Conservation (phyloP, 2,113 vertebrate species). For the Prietella phreatophila region DNA sequence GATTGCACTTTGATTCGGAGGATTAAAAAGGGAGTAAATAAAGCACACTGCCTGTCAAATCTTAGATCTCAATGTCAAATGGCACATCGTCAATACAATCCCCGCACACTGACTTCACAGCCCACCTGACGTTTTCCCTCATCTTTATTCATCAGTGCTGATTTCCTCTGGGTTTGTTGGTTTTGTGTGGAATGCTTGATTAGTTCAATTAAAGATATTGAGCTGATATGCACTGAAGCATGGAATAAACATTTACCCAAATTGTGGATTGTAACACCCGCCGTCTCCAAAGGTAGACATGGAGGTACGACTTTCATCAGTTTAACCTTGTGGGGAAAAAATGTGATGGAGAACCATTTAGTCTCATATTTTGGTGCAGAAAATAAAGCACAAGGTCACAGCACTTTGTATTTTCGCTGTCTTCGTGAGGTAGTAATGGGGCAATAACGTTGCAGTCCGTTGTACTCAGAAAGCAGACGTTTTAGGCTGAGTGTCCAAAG, state of each 20-base stretch:
- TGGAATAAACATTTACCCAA: constrained; percentile 42
- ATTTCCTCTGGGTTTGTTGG: constrained; percentile 41
- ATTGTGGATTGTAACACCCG: background rate
- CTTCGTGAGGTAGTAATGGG: background rate
- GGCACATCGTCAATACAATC: constrained; percentile 34
- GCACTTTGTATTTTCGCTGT: background rate
- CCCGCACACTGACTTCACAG: background rate
- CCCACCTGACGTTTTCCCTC: constrained; percentile 15
- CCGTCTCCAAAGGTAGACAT: background rate
- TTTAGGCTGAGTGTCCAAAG: background rate
- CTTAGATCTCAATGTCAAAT: constrained; percentile 34
- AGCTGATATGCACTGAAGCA: constrained; percentile 30
- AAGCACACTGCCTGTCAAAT: constrained; percentile 38
- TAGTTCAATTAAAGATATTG: constrained; percentile 44
- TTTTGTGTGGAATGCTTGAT: constrained; percentile 43
- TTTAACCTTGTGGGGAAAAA: background rate
- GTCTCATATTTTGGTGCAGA: background rate
- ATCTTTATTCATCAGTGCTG: constrained; percentile 48
- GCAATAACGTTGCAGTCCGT: background rate
- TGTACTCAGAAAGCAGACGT: background rate
- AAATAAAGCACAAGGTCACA: background rate
- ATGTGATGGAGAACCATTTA: background rate
- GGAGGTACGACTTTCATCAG: background rate
- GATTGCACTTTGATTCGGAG: background rate
- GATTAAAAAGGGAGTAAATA: constrained; percentile 37